Percentiles rank a stretch among this genome's conserved stretches.
Conservation (phyloP, 2,888 invertebrate genomes). For the Tinea pellionella region DNA sequence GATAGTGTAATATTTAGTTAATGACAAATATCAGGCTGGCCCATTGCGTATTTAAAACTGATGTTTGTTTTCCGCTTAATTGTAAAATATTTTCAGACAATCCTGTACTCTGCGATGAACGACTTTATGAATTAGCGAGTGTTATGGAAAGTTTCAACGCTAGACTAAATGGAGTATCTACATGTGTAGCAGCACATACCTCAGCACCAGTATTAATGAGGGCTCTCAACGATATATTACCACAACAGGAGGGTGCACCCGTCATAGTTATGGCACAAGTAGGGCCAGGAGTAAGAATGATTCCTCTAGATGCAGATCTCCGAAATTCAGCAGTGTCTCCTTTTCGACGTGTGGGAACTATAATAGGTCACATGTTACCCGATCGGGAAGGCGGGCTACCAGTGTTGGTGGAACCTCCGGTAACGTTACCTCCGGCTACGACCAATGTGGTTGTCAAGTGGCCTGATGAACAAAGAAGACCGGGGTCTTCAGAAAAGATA, state of each 20-base stretch:
- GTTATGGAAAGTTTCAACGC: conserved; percentile 79
- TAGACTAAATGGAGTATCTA: conserved; percentile 76
- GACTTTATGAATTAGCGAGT: conserved; percentile 75
- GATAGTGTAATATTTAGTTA: not conserved
- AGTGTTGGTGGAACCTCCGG: conserved; percentile 52
- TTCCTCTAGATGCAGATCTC: conserved; percentile 23
- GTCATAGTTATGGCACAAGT: conserved; percentile 42
- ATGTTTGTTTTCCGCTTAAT: not conserved
- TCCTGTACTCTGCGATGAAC: conserved; percentile 82
- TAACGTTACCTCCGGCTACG: conserved; percentile 42
- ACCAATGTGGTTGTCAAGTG: conserved; percentile 49
- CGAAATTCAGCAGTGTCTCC: conserved; percentile 17
- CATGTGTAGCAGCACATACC: conserved; percentile 53
- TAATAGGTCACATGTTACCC: conserved; percentile 47
- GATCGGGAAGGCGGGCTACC: conserved; percentile 48
- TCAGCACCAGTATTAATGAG: conserved; percentile 41
- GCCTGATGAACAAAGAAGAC: conserved; percentile 25
- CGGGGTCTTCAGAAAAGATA: not conserved
- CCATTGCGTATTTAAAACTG: not conserved
- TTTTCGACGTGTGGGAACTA: conserved; percentile 46
- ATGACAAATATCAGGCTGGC: not conserved
- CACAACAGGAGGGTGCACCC: conserved; percentile 32
- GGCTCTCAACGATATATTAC: conserved; percentile 47
- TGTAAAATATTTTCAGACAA: conserved; percentile 72
- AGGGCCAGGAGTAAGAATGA: conserved; percentile 26